These are phyloP conservation scores for Abrostola tripartita DNA, from an alignment of 2,888 invertebrate species.

Conservation along the genomic window DNA sequence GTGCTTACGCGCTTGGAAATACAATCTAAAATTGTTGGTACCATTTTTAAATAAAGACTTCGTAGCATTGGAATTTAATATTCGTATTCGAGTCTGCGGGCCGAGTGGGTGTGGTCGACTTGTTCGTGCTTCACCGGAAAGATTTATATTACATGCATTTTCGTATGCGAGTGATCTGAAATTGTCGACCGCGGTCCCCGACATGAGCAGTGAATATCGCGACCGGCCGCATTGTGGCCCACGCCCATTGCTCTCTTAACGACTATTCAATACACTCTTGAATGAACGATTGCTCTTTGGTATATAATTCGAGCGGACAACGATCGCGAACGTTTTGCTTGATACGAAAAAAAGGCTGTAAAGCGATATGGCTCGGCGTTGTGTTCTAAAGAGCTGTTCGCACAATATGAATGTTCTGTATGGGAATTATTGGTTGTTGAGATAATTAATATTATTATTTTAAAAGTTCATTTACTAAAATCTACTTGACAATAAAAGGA, in stretches of 20 bases:
- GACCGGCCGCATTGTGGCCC: conserved; percentile 77
- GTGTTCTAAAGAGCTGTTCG: conserved; percentile 65
- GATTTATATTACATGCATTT: conserved; percentile 88
- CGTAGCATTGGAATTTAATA: conserved; percentile 85
- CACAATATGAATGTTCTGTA: conserved; percentile 66
- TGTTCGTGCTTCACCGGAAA: conserved; percentile 87
- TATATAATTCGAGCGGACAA: conserved; percentile 82
- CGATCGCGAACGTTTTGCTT: conserved; percentile 73
- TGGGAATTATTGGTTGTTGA: conserved; percentile 69
- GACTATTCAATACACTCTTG: conserved; percentile 86
- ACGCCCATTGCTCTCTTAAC: conserved; percentile 84
- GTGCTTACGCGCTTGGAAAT: conserved; percentile 72
- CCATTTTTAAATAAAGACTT: conserved; percentile 82
- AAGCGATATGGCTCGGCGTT: conserved; percentile 79
- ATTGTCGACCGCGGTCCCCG: conserved; percentile 77
- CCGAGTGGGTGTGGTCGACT: conserved; percentile 85
- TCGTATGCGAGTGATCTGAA: conserved; percentile 87
- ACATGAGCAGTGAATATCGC: conserved; percentile 60
- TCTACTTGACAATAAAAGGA: background rate
- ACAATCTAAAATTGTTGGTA: conserved; percentile 78
- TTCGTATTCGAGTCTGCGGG: conserved; percentile 83
- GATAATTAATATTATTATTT: conserved; percentile 27
- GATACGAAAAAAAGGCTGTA: conserved; percentile 80
- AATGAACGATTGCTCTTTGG: conserved; percentile 87
- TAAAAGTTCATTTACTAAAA: background rate